A percentile compares a stretch with the other conserved stretches of the same genome.
Evolutionary conservation across 2,888 invertebrate species (phyloP).

Genomic region (Listrodromus nycthemerus): DNA sequence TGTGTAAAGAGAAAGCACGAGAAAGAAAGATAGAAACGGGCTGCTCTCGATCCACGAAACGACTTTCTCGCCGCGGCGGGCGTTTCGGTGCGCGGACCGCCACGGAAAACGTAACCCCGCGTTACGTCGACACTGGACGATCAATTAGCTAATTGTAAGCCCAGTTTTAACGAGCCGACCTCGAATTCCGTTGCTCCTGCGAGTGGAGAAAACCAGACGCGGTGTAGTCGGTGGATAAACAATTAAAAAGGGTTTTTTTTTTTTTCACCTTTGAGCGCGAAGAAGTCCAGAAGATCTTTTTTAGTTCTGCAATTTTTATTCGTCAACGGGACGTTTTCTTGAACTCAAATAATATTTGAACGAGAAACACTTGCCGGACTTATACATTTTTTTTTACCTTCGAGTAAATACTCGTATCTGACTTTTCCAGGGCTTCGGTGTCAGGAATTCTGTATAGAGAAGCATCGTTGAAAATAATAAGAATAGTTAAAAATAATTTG

Average conservation of each 20-base stretch:
- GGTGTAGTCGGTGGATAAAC: neutral
- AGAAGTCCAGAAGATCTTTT: too few relatives aligned
- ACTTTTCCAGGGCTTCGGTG: neutral
- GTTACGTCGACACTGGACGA: conserved; percentile 70
- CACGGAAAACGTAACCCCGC: conserved; percentile 71
- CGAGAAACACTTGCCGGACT: too few relatives aligned
- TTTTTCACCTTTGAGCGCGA: too few relatives aligned
- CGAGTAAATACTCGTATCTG: neutral
- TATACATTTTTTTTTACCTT: too few relatives aligned
- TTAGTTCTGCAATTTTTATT: too few relatives aligned
- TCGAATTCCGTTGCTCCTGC: conserved; percentile 53
- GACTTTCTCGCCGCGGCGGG: conserved; percentile 77
- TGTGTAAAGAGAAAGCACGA: conserved; percentile 81
- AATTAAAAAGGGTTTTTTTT: neutral
- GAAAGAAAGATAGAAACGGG: conserved; percentile 76
- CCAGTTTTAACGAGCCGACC: conserved; percentile 63
- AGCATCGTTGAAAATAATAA: neutral
- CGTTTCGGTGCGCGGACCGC: conserved; percentile 66
- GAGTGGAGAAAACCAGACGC: neutral
- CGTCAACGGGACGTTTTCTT: too few relatives aligned
- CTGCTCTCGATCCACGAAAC: conserved; percentile 64
- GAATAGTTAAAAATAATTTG: too few relatives aligned
- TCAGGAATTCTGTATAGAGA: neutral
- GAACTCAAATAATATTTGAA: too few relatives aligned
- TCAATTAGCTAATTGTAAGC: conserved; percentile 60